Evolutionary conservation across 2,113 vertebrate genomes (phyloP), one percentile per base, ranked within the genome.

Genomic region (Ceyx margarethae): DNA sequence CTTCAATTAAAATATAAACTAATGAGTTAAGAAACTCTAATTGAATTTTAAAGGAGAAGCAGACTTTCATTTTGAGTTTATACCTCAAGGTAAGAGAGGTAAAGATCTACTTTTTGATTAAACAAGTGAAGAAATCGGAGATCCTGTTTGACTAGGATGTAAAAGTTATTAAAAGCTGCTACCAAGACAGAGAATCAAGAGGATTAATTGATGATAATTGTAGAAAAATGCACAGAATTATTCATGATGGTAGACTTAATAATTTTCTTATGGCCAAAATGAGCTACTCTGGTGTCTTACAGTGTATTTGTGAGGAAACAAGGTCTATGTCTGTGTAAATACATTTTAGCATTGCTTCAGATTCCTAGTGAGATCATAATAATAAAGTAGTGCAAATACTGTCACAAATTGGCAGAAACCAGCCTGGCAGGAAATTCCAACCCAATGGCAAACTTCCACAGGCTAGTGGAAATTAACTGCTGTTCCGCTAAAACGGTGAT

Each of bases 401-500:
- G 93, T 96, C 87, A 85, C 89, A 92, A 96, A 94, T 89, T 89
- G 92, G 89, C 93, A 96, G 94, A 97, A 97, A 94, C 72, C 91
- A 96, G 79, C 78, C 93, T 43, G 84, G 85, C 93, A 96, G 87
- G 60, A 97, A 95, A 96, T 96, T 97, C 93, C 95, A 97, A 93
- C 91, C 81, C 83, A 96, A 94, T 95, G 91, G 96, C 97, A 97
- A 96, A 93, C 95, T 96, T 97, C 95, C 96, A 96, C 94, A 97
- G 88, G 94, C 95, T 97, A 94, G 95, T 96, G 82, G 93, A 97
- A 97, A 97, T 96, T 81, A 97, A 96, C 95, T 97, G 91, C 94
- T 95, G 89, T 96, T 91, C 91, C 19, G 18, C 93, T 97, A 96
- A 96, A 97, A 93, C 48, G 92, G 91, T 90, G 25, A 26, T 18